Percentiles rank a stretch among this genome's conserved stretches.
These are phyloP conservation scores for Oscheius sp. DNA, from an alignment of 2,888 invertebrate species.

Conservation along the genomic window DNA sequence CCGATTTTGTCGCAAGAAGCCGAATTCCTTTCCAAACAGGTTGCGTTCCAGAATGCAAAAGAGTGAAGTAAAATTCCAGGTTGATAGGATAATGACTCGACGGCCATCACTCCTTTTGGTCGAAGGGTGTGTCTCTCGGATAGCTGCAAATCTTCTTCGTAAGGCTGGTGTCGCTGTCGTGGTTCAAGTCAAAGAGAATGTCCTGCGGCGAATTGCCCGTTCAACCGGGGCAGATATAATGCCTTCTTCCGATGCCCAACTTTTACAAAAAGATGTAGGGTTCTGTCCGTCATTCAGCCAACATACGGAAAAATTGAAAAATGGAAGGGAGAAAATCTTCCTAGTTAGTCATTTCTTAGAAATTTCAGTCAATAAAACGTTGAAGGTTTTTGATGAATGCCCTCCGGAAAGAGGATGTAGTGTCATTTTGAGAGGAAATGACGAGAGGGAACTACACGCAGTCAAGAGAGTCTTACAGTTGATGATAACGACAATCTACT, in stretches of 20 bases:
- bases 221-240: conserved; percentile 87
- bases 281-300: conserved; percentile 67
- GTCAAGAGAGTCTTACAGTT: conserved; percentile 76
- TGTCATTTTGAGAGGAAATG: conserved; percentile 85
- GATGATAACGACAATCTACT: conserved; percentile 84
- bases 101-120: conserved; percentile 89
- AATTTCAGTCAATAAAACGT: not conserved
- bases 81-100: conserved; percentile 76
- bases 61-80: too few species aligned
- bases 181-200: conserved; percentile 70
- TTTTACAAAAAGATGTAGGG: conserved; percentile 75
- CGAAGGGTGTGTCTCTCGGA: conserved; percentile 84
- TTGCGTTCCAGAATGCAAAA: too few species aligned
- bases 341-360: conserved; percentile 76
- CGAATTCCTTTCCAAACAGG: conserved; percentile 68
- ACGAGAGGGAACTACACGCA: conserved; percentile 74
- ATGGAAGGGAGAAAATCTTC: conserved; percentile 81
- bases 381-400: conserved; percentile 78
- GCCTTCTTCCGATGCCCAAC: conserved; percentile 68
- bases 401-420: conserved; percentile 87
- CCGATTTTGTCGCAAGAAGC: conserved; percentile 88
- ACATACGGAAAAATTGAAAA: conserved; percentile 56
- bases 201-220: conserved; percentile 84
- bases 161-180: conserved; percentile 65
- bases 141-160: conserved; percentile 88